Evolutionary conservation across 1,140 invertebrate genomes (phyloP).

Genomic region (Ceratosolen solmsi): DNA sequence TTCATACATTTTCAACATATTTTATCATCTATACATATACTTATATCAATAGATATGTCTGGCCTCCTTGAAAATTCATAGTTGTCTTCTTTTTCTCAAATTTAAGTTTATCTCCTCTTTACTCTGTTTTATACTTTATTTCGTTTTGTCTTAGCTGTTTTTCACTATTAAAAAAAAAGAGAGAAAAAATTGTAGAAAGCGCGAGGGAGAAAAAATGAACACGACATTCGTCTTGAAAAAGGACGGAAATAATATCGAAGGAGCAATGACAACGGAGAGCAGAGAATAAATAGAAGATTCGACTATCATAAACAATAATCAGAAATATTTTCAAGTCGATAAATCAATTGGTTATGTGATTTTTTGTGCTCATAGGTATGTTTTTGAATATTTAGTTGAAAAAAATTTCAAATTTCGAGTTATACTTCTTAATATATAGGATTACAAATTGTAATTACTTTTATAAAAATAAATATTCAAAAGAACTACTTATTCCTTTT

Average conservation of each 20-base stretch:
- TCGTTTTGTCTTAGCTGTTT: not conserved
- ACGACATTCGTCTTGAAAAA: conserved; percentile 4
- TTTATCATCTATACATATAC: not conserved
- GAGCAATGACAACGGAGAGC: not conserved
- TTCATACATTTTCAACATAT: not conserved
- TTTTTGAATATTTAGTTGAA: too few species aligned
- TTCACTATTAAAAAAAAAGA: not conserved
- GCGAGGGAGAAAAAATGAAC: too few species aligned
- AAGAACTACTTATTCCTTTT: too few species aligned
- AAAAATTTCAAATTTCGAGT: too few species aligned
- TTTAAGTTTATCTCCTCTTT: not conserved
- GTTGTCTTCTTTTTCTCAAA: not conserved
- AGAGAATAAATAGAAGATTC: not conserved
- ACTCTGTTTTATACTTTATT: not conserved
- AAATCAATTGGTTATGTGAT: too few species aligned
- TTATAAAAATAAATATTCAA: too few species aligned
- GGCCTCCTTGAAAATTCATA: not conserved
- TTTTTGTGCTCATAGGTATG: too few species aligned
- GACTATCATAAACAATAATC: not conserved
- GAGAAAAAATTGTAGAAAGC: not conserved
- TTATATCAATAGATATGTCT: not conserved
- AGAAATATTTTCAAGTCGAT: not conserved
- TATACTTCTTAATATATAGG: too few species aligned
- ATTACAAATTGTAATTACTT: too few species aligned
- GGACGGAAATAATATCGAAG: not conserved